phyloP scores from a whole-genome alignment of 2,888 invertebrate species.

The Volucella zonaria region DNA sequence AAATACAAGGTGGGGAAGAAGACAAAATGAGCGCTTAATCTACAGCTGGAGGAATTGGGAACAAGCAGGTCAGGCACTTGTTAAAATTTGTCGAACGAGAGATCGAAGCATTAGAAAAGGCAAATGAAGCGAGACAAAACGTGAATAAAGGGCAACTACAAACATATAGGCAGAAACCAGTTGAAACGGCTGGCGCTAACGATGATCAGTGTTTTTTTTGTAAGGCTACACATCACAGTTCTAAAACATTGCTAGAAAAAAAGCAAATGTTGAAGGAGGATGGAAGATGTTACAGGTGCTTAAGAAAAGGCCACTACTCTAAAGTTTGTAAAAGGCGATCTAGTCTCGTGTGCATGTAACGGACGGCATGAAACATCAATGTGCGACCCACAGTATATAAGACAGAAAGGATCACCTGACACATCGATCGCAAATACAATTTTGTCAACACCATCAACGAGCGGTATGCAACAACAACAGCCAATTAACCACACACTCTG shows the following conservation, averaged over 20 bases:
- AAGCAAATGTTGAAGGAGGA: slow-evolving; percentile 10
- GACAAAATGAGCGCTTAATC: not conserved
- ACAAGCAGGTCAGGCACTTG: slow-evolving; percentile 26
- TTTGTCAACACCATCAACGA: not conserved
- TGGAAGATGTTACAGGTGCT: slow-evolving; percentile 13
- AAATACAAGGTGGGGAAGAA: not conserved
- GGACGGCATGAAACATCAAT: slow-evolving; percentile 26
- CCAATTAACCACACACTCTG: slow-evolving; percentile 14
- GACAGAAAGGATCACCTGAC: not conserved
- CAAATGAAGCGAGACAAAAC: slow-evolving; percentile 24
- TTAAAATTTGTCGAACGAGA: slow-evolving; percentile 40
- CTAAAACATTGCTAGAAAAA: not conserved
- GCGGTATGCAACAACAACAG: not conserved
- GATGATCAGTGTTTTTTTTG: slow-evolving; percentile 12
- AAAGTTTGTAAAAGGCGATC: slow-evolving; percentile 10
- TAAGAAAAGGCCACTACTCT: slow-evolving; percentile 11
- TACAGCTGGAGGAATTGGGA: not conserved
- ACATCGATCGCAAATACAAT: not conserved
- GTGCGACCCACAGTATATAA: slow-evolving; percentile 24
- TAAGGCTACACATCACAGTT: not conserved
- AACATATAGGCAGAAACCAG: slow-evolving; percentile 1
- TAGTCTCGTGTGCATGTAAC: slow-evolving; percentile 9
- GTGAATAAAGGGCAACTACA: not conserved
- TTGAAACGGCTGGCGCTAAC: slow-evolving; percentile 7
- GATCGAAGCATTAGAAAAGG: slow-evolving; percentile 33